These are phyloP conservation scores for Nibea albiflora DNA, from an alignment of 2,113 vertebrate genomes.

Conservation along the genomic window DNA sequence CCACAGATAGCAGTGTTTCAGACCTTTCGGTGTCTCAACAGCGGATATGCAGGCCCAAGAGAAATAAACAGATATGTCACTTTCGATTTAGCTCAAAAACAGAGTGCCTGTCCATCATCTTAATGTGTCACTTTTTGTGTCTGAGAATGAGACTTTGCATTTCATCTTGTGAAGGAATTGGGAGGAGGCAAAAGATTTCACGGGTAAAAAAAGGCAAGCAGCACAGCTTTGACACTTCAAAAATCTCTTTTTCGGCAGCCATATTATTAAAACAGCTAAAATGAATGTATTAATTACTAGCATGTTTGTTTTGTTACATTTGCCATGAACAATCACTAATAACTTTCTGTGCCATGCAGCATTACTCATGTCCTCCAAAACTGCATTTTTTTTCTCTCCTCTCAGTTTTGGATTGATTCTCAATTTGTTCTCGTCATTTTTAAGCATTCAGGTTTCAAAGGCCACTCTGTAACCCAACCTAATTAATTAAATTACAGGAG, in stretches of 20 bases:
- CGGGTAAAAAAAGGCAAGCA: constrained; percentile 14
- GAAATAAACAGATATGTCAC: constrained; percentile 83
- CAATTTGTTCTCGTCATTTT: constrained; percentile 68
- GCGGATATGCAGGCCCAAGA: constrained; percentile 70
- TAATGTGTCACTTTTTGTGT: constrained; percentile 59
- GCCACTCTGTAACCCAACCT: constrained; percentile 74
- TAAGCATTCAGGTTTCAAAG: constrained; percentile 71
- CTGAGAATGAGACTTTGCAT: constrained; percentile 53
- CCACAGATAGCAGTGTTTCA: constrained; percentile 42
- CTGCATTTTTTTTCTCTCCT: not conserved
- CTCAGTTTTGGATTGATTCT: constrained; percentile 56
- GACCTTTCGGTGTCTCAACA: constrained; percentile 43
- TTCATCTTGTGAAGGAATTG: constrained; percentile 36
- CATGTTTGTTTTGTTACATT: not conserved
- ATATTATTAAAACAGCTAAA: constrained; percentile 2
- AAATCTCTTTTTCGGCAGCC: not conserved
- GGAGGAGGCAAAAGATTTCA: constrained; percentile 28
- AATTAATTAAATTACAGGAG: constrained; percentile 77
- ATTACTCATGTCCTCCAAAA: constrained; percentile 28
- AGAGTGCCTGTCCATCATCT: constrained; percentile 75
- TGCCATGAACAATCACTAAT: not conserved
- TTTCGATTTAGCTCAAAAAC: constrained; percentile 81
- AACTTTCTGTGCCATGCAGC: not conserved
- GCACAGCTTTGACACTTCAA: constrained; percentile 9
- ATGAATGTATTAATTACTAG: not conserved